Conservation (phyloP, 2,797 vertebrate species). For the Trachops cirrhosus region DNA sequence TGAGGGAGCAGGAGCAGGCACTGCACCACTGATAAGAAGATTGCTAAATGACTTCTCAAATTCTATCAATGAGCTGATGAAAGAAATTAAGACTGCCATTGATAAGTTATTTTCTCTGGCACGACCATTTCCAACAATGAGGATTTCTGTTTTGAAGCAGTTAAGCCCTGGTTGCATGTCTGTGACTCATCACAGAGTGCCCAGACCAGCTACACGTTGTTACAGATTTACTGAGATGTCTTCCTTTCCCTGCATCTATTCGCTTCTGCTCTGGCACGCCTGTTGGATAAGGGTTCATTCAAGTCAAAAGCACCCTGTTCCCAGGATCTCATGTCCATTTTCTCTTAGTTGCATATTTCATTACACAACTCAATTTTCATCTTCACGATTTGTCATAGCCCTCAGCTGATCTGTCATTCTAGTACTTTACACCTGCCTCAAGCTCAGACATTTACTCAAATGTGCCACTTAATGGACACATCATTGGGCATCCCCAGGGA, state of each 20-base stretch:
- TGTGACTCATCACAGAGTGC: constrained; percentile 55
- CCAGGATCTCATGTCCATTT: constrained; percentile 40
- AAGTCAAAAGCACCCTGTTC: not conserved
- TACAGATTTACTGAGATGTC: not conserved
- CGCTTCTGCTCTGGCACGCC: not conserved
- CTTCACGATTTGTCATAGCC: constrained; percentile 59
- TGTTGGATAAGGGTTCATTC: not conserved
- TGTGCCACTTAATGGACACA: constrained; percentile 67
- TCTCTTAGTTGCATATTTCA: constrained; percentile 45
- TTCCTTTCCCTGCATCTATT: constrained; percentile 6
- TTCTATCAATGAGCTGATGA: constrained; percentile 76
- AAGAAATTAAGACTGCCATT: constrained; percentile 78
- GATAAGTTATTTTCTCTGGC: constrained; percentile 74
- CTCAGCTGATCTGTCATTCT: constrained; percentile 57
- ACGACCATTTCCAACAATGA: constrained; percentile 57
- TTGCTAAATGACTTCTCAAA: constrained; percentile 76
- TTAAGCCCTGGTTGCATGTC: constrained; percentile 42
- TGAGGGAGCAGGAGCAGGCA: constrained; percentile 70
- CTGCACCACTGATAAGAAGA: constrained; percentile 70
- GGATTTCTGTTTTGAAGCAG: constrained; percentile 49
- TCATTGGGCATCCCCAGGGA: constrained; percentile 60
- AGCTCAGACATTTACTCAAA: constrained; percentile 69
- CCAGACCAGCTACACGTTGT: constrained; percentile 27
- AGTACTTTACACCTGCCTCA: constrained; percentile 59
- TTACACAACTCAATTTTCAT: constrained; percentile 61